phyloP scores from a whole-genome alignment of 37 sponge, comb jelly and placozoan species.

The Mnemiopsis leidyi region DNA sequence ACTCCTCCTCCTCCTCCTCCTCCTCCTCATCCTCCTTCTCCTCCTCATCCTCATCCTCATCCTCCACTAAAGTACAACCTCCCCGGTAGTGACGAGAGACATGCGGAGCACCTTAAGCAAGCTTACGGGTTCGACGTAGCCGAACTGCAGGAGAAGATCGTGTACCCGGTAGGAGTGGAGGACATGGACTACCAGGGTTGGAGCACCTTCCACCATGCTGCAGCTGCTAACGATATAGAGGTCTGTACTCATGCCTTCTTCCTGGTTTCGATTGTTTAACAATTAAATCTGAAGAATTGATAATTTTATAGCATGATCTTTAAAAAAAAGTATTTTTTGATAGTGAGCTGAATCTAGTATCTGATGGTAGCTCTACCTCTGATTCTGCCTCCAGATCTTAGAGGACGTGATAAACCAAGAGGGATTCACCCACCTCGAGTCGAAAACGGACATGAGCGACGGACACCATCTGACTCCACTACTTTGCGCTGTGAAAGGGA shows the following conservation, averaged over 20 bases:
- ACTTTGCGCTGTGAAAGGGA: constrained; percentile 50
- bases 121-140: constrained; percentile 16
- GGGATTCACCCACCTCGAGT: constrained; percentile 7
- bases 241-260: not conserved
- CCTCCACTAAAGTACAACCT: no score
- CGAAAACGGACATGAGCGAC: not conserved
- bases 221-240: constrained; percentile 46
- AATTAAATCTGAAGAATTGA: no score
- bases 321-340: no score
- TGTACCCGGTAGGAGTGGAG: constrained; percentile 39
- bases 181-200: constrained; percentile 27
- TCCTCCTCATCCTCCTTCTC: no score
- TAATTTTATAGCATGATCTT: no score
- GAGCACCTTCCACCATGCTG: constrained; percentile 59
- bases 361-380: no score
- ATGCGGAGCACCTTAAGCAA: constrained; percentile 30
- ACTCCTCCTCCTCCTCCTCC: no score
- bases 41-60: no score
- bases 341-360: no score
- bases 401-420: constrained; percentile 51
- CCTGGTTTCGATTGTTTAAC: no score
- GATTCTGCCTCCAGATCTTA: not conserved
- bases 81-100: constrained; percentile 1
- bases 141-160: not conserved
- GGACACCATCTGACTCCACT: constrained; percentile 14